Percentiles rank a stretch among this genome's conserved stretches.
These are phyloP conservation scores for Osmoderma eremita DNA, from an alignment of 2,888 invertebrate species.

Conservation along the genomic window DNA sequence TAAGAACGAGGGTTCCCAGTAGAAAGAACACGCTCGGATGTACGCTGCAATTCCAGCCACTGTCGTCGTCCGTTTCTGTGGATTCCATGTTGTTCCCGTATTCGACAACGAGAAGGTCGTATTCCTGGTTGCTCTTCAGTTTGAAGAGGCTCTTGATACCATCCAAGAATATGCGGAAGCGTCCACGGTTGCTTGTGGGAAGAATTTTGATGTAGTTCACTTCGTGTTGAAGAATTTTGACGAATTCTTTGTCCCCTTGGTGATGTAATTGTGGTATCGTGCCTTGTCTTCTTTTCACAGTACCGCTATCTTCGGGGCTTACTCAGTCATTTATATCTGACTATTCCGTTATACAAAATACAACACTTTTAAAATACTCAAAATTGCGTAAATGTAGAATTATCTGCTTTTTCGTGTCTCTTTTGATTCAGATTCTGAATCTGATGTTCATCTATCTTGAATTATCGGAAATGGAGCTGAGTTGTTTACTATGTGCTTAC, in stretches of 20 bases:
- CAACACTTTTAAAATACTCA: too few relatives aligned
- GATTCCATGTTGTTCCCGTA: conserved; percentile 65
- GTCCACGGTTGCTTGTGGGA: conserved; percentile 33
- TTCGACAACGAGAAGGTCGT: conserved; percentile 62
- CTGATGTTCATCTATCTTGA: too few relatives aligned
- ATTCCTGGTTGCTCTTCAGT: conserved; percentile 60
- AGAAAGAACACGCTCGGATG: conserved; percentile 75
- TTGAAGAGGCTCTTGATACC: conserved; percentile 31
- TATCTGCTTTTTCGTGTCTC: too few relatives aligned
- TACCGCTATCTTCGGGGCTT: too few relatives aligned
- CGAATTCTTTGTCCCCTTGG: conserved; percentile 21
- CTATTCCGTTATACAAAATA: too few relatives aligned
- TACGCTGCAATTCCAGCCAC: conserved; percentile 73
- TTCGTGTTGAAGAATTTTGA: conserved; percentile 38
- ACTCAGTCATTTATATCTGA: too few relatives aligned
- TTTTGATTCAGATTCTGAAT: too few relatives aligned
- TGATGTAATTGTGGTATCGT: background rate
- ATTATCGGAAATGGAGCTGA: too few relatives aligned
- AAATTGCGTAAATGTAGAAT: too few relatives aligned
- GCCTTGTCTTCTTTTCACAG: too few relatives aligned
- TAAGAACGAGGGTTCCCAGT: conserved; percentile 73
- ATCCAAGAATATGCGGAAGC: conserved; percentile 26
- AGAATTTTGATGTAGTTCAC: conserved; percentile 41
- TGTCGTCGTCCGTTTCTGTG: conserved; percentile 68
- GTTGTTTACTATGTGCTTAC: too few relatives aligned